Evolutionary conservation across 2,113 vertebrate genomes (phyloP), one percentile per base, ranked within the genome.

Genomic region (Tachuris rubrigastra): DNA sequence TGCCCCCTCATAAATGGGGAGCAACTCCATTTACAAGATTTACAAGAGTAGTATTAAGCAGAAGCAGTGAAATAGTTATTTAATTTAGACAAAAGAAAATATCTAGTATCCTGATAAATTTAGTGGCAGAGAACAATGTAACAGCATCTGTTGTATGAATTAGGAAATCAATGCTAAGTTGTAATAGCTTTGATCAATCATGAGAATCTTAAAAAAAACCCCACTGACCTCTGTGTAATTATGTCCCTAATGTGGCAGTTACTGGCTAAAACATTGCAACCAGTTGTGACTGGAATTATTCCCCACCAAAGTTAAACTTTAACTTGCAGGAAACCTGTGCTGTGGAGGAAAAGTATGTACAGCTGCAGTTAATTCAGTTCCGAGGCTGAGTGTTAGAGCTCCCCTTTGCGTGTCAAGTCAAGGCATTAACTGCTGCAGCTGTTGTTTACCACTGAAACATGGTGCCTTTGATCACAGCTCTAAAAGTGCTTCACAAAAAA

Each of bases 311-410:
- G 95, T 95, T 96, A 95, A 95, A 95, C 0, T 89, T 96, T 95
- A 96, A 96, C 93, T 92, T 87, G 79, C 12, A 14, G 76, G 88
- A 76, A 94, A 92, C 82, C 49, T 44, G 55, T 55, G 82, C 81
- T 89, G 66, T 96, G 82, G 89, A 95, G 93, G 66, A 55, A 42
- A 83, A 94, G 75, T 90, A 67, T 62, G 67, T 86, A 74, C 78
- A 95, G 93, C 89, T 94, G 90, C 59, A 14, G 41, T 4, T 6
- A 31, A 53, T 35, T 93, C 62, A 37, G 44, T 83, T 96, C 85
- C 63, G 87, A 94, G 72, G 63, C 55, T 60, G 56, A 62, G 75
- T 85, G 66, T 62, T 66, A 68, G 72, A 85, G 85, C 50, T 95
- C 55, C 50, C 50, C 88, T 96, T 85, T 85, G 92, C 85, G 67